A percentile compares a stretch with the other conserved stretches of the same genome.
Conservation (phyloP, 2,113 vertebrate genomes). For the Micromys minutus region DNA sequence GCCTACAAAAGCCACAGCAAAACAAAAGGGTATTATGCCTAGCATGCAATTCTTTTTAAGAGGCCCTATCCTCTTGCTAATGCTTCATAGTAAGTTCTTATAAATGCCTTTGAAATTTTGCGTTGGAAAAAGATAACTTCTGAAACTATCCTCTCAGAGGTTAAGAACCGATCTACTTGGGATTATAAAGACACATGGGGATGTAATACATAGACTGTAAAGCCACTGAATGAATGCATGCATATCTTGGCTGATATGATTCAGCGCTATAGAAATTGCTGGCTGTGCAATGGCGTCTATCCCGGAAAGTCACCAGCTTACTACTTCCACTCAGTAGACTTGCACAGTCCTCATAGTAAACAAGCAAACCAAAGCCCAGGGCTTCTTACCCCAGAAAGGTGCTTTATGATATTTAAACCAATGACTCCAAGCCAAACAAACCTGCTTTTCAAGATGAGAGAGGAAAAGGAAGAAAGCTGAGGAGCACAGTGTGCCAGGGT, state of each 20-base stretch:
- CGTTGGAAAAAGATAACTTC: not conserved
- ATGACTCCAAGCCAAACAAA: not conserved
- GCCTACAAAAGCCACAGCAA: too few species aligned
- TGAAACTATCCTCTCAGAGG: not conserved
- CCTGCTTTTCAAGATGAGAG: slow-evolving; percentile 45
- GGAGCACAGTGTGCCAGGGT: not conserved
- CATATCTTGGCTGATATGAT: not conserved
- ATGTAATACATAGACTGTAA: not conserved
- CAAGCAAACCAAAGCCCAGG: not conserved
- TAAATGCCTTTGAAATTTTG: not conserved
- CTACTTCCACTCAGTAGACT: not conserved
- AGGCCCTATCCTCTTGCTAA: not conserved
- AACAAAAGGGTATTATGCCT: too few species aligned
- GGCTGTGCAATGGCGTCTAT: not conserved
- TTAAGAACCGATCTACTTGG: slow-evolving; percentile 21
- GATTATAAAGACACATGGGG: not conserved
- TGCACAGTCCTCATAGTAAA: not conserved
- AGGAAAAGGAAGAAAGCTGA: not conserved
- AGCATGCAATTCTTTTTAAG: not conserved
- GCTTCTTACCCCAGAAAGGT: not conserved
- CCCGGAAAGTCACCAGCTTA: not conserved
- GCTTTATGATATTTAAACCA: not conserved
- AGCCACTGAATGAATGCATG: slow-evolving; percentile 4
- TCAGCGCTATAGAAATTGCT: not conserved
- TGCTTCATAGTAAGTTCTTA: not conserved